Conservation (phyloP, 2,888 invertebrate species). For the Hydrotaea cyrtoneurina region DNA sequence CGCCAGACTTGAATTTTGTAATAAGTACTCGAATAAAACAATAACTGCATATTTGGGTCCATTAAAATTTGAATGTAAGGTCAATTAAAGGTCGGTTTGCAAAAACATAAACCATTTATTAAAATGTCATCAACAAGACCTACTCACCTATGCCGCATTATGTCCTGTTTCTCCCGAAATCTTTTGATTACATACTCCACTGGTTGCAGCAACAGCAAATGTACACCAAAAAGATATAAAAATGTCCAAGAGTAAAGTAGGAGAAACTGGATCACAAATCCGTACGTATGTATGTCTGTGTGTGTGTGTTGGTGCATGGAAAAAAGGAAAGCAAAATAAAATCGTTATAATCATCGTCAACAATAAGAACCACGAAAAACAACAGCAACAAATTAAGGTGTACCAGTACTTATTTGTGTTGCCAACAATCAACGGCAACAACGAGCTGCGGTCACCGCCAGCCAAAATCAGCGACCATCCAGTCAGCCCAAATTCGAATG, state of each 20-base stretch:
- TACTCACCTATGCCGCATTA: too few species aligned
- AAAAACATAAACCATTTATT: too few species aligned
- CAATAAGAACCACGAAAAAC: constrained; percentile 9
- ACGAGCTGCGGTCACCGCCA: constrained; percentile 27
- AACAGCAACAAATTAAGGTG: constrained; percentile 28
- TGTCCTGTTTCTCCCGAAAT: background rate
- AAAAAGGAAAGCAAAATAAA: background rate
- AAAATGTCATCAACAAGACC: too few species aligned
- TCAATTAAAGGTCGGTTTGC: too few species aligned
- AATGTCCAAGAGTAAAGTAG: background rate
- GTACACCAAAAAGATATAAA: constrained; percentile 1
- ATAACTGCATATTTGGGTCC: too few species aligned
- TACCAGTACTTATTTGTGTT: constrained; percentile 31
- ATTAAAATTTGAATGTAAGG: too few species aligned
- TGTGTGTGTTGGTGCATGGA: background rate
- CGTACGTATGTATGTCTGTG: background rate
- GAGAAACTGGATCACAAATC: constrained; percentile 5
- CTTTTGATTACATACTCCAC: background rate
- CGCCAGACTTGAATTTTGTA: too few species aligned
- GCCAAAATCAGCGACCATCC: constrained; percentile 17
- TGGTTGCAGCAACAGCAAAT: background rate
- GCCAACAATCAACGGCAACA: constrained; percentile 34
- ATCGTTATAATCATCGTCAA: constrained; percentile 26
- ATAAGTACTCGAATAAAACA: too few species aligned
- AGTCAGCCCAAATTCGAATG: background rate